These are phyloP conservation scores for Vireo altiloquus DNA, from an alignment of 2,113 vertebrate genomes.

Conservation along the genomic window DNA sequence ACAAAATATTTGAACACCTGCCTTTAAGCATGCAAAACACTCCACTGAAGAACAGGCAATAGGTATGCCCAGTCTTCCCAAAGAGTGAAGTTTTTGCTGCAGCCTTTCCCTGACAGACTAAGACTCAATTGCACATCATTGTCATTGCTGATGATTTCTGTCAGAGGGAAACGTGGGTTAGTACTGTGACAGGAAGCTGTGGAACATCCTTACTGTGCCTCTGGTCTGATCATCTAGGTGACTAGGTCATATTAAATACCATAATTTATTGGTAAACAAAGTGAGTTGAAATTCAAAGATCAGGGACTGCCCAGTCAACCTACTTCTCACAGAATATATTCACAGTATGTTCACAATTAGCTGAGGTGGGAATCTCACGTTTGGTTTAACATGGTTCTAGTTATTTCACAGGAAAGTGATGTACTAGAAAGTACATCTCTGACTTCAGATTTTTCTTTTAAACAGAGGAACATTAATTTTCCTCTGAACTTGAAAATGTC, in stretches of 20 bases:
- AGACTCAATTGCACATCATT: not conserved
- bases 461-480: not conserved
- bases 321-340: not conserved
- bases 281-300: not conserved
- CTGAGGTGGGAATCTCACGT: not conserved
- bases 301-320: not conserved
- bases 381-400: not conserved
- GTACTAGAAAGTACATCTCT: not conserved
- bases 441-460: not conserved
- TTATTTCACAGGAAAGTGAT: not conserved
- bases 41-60: not conserved
- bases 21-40: not conserved
- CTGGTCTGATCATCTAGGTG: not conserved
- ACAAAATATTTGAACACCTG: not conserved
- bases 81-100: not conserved
- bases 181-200: not conserved
- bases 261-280: not conserved
- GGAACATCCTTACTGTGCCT: not conserved
- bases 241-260: not conserved
- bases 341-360: not conserved
- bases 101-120: not conserved
- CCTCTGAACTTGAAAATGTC: not conserved
- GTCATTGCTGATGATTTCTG: not conserved
- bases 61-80: not conserved
- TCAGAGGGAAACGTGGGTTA: accelerated